Percentiles rank a stretch among this genome's conserved stretches.
Conservation (phyloP, 2,888 invertebrate genomes). For the Encarsia formosa region DNA sequence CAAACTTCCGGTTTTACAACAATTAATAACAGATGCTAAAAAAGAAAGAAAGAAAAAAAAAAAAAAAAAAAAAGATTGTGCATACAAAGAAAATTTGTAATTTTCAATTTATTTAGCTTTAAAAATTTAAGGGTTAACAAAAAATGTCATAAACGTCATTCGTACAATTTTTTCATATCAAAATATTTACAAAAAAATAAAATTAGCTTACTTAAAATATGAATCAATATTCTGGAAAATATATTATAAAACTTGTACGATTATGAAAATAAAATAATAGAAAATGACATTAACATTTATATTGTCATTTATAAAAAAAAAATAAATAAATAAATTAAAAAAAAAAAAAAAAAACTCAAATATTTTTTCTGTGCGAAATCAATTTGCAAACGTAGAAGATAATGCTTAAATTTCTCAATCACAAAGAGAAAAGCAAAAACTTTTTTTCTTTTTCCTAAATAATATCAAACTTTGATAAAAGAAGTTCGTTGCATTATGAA, state of each 20-base stretch:
- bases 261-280: conserved; percentile 6
- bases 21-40: too few species aligned
- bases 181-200: too few species aligned
- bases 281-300: conserved; percentile 12
- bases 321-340: conserved; percentile 11
- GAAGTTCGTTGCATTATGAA: conserved; percentile 26
- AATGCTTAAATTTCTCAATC: conserved; percentile 4
- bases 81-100: too few species aligned
- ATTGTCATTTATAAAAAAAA: conserved; percentile 4
- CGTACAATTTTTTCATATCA: too few species aligned
- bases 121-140: too few species aligned
- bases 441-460: conserved; percentile 4
- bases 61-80: too few species aligned
- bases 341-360: conserved; percentile 16
- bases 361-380: neutral
- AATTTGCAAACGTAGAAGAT: conserved; percentile 14
- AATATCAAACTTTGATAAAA: conserved; percentile 14
- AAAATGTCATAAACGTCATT: too few species aligned
- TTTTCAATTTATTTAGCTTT: too few species aligned
- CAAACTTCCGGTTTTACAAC: too few species aligned
- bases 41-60: too few species aligned
- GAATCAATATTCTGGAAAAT: conserved; percentile 43
- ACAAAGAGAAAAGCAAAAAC: conserved; percentile 4
- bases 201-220: too few species aligned
- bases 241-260: conserved; percentile 17